Percentiles rank a stretch among this genome's conserved stretches.
Conservation (phyloP, 1,140 invertebrate genomes). For the Tigriopus japonicus region DNA sequence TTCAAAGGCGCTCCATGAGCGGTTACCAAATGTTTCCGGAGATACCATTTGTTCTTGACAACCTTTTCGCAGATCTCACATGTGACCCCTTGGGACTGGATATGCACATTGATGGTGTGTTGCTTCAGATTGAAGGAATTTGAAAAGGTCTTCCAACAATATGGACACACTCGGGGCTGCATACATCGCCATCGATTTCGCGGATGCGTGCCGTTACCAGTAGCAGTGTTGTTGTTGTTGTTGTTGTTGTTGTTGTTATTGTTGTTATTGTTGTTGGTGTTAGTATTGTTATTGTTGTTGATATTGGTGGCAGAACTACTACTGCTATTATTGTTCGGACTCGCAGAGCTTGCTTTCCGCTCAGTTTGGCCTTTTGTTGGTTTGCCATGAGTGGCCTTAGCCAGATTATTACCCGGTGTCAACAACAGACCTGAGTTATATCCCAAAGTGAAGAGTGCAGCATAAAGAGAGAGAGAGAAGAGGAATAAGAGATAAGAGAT, state of each 20-base stretch:
- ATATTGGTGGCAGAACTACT: background rate
- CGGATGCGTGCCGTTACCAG: conserved; percentile 18
- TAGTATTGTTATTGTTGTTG: background rate
- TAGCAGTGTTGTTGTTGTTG: conserved; percentile 2
- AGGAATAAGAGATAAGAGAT: too few species aligned
- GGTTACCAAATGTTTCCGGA: conserved; percentile 22
- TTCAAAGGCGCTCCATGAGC: conserved; percentile 21
- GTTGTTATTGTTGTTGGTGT: too few species aligned
- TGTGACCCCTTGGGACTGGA: conserved; percentile 34
- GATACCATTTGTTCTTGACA: conserved; percentile 23
- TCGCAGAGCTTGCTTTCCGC: too few species aligned
- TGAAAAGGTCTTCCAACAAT: conserved; percentile 23
- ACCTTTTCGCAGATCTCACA: conserved; percentile 27
- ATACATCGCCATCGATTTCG: conserved; percentile 22
- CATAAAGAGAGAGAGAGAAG: too few species aligned
- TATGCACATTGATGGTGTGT: conserved; percentile 50
- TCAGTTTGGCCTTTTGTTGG: too few species aligned
- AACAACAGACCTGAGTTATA: too few species aligned
- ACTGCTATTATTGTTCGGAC: background rate
- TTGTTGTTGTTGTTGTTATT: conserved; percentile 3
- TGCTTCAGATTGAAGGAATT: conserved; percentile 29
- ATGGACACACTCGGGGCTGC: conserved; percentile 22
- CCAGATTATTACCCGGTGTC: too few species aligned
- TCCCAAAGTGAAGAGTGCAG: too few species aligned
- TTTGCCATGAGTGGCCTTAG: too few species aligned